Conservation (phyloP, 1,140 invertebrate species). For the Heliconius nattereri region DNA sequence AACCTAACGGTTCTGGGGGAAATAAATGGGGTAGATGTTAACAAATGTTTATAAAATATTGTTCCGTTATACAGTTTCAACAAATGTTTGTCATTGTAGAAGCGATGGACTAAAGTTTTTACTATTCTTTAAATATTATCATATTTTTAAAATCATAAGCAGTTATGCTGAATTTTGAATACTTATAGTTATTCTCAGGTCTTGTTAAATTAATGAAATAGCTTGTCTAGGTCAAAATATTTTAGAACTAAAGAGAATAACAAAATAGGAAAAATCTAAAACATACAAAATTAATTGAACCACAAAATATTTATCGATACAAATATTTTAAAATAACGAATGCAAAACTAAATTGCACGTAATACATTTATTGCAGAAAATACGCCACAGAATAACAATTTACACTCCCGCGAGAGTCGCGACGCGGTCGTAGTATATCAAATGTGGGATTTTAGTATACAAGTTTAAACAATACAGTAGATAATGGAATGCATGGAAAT, state of each 20-base stretch:
- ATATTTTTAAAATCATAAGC: no score
- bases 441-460: constrained; percentile 25
- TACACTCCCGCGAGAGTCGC: background rate
- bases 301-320: constrained; percentile 17
- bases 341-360: constrained; percentile 27
- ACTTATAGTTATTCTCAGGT: background rate
- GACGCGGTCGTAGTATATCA: background rate
- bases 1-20: constrained; percentile 19
- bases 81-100: background rate
- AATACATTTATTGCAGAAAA: constrained; percentile 30
- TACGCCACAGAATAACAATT: constrained; percentile 29
- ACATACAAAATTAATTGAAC: background rate
- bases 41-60: constrained; percentile 23
- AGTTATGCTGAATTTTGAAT: background rate
- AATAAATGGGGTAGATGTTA: constrained; percentile 32
- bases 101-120: background rate
- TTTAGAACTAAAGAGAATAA: background rate
- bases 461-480: constrained; percentile 23
- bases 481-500: constrained; percentile 24
- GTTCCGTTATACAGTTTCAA: background rate
- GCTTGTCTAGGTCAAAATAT: background rate
- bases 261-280: constrained; percentile 8
- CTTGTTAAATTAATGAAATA: background rate
- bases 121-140: background rate
- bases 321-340: constrained; percentile 25